Conservation (phyloP, 2,888 invertebrate species). For the Eristalis arbustorum region DNA sequence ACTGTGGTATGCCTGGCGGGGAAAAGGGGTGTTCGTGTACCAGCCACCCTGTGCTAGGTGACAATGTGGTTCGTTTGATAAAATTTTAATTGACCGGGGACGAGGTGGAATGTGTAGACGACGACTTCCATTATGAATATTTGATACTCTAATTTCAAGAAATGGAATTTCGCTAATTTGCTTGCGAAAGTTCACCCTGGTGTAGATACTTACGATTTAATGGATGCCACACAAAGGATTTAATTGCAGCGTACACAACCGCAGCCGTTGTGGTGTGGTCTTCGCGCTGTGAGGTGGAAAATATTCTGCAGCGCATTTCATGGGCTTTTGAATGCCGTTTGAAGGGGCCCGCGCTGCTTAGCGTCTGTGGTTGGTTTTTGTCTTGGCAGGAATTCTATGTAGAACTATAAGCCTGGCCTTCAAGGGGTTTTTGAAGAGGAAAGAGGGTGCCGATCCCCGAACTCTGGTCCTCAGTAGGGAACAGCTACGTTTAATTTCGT, state of each 20-base stretch:
- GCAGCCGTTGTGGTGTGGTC: neutral
- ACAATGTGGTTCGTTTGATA: slow-evolving; percentile 1
- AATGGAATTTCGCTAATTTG: slow-evolving; percentile 1
- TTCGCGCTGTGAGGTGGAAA: neutral
- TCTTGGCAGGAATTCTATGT: neutral
- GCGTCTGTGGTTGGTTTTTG: neutral
- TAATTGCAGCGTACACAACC: neutral
- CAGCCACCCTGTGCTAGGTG: neutral
- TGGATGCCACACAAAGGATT: neutral
- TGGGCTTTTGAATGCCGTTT: neutral
- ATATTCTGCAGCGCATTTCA: neutral
- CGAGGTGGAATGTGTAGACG: neutral
- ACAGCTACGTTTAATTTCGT: too few species aligned
- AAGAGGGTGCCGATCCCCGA: too few species aligned
- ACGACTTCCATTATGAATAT: neutral
- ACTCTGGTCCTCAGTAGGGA: too few species aligned
- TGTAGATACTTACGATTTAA: neutral
- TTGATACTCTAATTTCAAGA: slow-evolving; percentile 3
- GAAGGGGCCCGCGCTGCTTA: neutral
- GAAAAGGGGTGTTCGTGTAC: neutral
- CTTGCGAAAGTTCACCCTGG: neutral
- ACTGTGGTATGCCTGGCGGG: neutral
- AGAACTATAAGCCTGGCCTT: neutral
- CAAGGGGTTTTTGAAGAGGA: too few species aligned
- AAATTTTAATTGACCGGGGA: slow-evolving; percentile 27